These are phyloP conservation scores for Pachyuromys duprasi DNA, from an alignment of 2,797 vertebrate species.

Conservation along the genomic window DNA sequence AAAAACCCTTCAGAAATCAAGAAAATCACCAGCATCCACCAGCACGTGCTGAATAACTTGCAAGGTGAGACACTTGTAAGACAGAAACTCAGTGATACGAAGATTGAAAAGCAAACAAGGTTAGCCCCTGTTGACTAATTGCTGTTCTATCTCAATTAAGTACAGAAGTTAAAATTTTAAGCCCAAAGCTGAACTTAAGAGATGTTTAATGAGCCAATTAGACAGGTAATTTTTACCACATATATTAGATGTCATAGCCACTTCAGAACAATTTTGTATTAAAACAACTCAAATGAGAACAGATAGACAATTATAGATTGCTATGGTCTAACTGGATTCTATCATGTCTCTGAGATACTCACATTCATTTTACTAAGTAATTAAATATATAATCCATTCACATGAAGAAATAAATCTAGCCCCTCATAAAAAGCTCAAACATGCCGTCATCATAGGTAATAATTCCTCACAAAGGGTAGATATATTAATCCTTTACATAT, in stretches of 20 bases:
- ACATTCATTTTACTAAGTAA: neutral
- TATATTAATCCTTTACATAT: neutral
- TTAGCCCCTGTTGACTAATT: neutral
- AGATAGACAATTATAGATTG: neutral
- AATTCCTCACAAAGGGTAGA: neutral
- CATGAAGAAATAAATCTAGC: neutral
- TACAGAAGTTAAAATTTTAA: neutral
- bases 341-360: neutral
- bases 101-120: neutral
- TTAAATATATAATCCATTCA: neutral
- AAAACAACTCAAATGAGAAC: neutral
- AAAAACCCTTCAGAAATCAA: neutral
- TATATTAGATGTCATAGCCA: neutral
- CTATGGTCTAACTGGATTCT: neutral
- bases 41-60: neutral
- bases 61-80: neutral
- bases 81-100: neutral
- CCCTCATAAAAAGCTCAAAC: neutral
- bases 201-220: neutral
- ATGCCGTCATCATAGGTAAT: neutral
- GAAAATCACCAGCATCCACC: neutral
- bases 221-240: neutral
- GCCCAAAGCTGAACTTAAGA: neutral
- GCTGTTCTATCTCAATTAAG: neutral
- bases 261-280: slow-evolving; percentile 15